Evolutionary conservation across 1,140 invertebrate genomes (phyloP).

Genomic region (Stenopsyche tienmushanensis): DNA sequence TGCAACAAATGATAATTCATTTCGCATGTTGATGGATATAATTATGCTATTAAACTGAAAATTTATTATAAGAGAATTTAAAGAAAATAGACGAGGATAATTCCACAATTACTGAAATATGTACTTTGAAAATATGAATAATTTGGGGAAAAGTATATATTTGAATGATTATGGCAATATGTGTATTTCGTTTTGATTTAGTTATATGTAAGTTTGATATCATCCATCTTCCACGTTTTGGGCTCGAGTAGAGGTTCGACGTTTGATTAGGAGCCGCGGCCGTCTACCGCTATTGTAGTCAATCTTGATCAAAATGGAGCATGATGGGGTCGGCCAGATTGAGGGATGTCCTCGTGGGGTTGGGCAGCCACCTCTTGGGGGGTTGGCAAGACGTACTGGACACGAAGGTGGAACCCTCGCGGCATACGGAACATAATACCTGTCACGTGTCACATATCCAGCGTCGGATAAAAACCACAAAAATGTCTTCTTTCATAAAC

Average conservation of each 20-base stretch:
- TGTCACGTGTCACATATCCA: constrained; percentile 8
- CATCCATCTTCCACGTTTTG: not conserved
- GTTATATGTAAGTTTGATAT: no score
- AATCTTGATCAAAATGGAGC: not conserved
- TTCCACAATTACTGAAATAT: no score
- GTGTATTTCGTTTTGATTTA: not conserved
- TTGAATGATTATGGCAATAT: no score
- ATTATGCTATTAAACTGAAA: no score
- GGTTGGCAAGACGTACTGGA: not conserved
- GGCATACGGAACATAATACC: constrained; percentile 15
- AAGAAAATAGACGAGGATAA: no score
- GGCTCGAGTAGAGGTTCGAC: no score
- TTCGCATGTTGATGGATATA: no score
- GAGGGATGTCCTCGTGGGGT: not conserved
- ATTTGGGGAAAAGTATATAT: no score
- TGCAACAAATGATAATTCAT: no score
- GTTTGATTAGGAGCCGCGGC: not conserved
- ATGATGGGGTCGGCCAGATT: not conserved
- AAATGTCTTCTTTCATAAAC: constrained; percentile 25
- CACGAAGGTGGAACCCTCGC: not conserved
- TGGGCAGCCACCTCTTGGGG: not conserved
- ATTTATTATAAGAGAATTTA: no score
- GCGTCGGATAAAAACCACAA: constrained; percentile 9
- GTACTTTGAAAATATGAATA: no score
- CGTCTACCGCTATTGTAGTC: not conserved